Evolutionary conservation across 2,888 invertebrate genomes (phyloP).

Genomic region (Orthosia gracilis): DNA sequence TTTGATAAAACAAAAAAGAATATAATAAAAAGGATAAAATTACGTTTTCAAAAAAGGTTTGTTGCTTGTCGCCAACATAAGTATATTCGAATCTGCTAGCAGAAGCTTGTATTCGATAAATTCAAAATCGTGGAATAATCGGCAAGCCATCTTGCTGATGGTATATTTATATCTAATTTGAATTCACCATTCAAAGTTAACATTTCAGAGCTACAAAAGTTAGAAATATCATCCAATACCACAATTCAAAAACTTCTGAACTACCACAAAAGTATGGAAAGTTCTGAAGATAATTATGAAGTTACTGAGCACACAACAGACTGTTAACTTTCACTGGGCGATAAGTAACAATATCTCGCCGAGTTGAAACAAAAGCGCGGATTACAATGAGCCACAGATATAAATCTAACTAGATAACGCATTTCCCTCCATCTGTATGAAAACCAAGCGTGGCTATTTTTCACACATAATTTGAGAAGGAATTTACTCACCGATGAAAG

Average conservation of each 20-base stretch:
- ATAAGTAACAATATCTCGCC: constrained; percentile 35
- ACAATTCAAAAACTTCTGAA: constrained; percentile 12
- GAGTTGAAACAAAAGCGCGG: constrained; percentile 32
- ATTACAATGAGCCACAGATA: constrained; percentile 12
- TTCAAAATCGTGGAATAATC: not conserved
- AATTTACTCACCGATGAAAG: too few species aligned
- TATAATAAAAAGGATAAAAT: too few species aligned
- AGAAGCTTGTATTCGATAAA: not conserved
- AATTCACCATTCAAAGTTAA: constrained; percentile 16
- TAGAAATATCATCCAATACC: constrained; percentile 11
- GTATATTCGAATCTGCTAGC: too few species aligned
- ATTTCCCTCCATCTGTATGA: too few species aligned
- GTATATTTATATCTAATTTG: not conserved
- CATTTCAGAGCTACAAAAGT: constrained; percentile 5
- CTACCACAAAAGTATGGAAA: not conserved
- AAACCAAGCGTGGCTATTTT: too few species aligned
- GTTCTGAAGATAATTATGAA: constrained; percentile 13
- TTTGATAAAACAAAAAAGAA: too few species aligned
- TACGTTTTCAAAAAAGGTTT: too few species aligned
- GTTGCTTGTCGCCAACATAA: too few species aligned
- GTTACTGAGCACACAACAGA: constrained; percentile 9
- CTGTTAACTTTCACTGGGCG: constrained; percentile 14
- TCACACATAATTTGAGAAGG: too few species aligned
- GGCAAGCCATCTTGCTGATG: too few species aligned
- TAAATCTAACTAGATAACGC: too few species aligned